Evolutionary conservation across 2,797 vertebrate genomes (phyloP).

Genomic region (Cyclopterus lumpus): DNA sequence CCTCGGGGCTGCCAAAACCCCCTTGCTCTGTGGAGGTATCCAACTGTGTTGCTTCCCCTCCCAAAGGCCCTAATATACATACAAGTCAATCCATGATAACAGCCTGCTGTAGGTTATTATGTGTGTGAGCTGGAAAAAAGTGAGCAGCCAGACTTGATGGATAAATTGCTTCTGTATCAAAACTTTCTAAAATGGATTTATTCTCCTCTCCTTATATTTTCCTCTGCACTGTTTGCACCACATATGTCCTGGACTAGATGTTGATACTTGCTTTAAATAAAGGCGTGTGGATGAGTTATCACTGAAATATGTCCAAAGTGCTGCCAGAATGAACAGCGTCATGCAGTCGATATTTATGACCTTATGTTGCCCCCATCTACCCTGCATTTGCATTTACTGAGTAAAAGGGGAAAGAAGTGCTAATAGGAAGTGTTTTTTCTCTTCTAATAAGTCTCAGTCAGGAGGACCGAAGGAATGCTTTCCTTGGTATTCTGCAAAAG

Average conservation of each 20-base stretch:
- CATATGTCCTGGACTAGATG: constrained; percentile 13
- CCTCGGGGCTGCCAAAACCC: constrained; percentile 35
- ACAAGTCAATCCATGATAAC: constrained; percentile 23
- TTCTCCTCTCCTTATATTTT: constrained; percentile 12
- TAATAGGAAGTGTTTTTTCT: constrained; percentile 53
- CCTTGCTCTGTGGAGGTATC: constrained; percentile 37
- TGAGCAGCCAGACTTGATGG: not conserved
- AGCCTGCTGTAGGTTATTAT: constrained; percentile 27
- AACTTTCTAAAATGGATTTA: constrained; percentile 2
- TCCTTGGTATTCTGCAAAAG: constrained; percentile 40
- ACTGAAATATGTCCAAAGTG: constrained; percentile 31
- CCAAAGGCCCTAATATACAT: constrained; percentile 36
- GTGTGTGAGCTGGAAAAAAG: constrained; percentile 14
- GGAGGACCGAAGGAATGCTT: constrained; percentile 21
- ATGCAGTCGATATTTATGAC: constrained; percentile 42
- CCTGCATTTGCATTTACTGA: constrained; percentile 51
- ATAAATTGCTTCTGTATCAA: not conserved
- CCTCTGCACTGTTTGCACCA: not conserved
- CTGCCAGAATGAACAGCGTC: constrained; percentile 36
- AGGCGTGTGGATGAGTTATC: constrained; percentile 9
- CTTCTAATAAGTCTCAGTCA: constrained; percentile 60
- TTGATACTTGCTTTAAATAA: constrained; percentile 12
- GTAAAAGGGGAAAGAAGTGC: constrained; percentile 25
- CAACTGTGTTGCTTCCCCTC: constrained; percentile 36
- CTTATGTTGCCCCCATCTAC: constrained; percentile 35